Conservation (phyloP, 2,888 invertebrate species). For the Caenorhabditis sulstoni region DNA sequence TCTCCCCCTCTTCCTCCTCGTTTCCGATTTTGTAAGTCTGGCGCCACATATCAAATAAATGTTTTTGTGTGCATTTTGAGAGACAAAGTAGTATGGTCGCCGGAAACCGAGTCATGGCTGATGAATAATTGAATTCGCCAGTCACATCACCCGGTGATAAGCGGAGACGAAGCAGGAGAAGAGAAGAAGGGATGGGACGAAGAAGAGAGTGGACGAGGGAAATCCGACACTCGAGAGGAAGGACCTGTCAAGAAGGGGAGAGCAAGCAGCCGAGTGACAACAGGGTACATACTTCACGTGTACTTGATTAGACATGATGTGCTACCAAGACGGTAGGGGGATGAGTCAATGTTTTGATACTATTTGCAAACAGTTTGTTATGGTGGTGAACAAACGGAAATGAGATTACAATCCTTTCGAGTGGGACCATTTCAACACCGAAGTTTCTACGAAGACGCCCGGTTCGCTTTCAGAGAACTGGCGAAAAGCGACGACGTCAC, state of each 20-base stretch:
- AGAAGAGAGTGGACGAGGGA: conserved; percentile 4
- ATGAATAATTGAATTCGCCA: conserved; percentile 40
- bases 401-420: conserved; percentile 4
- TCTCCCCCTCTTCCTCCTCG: background rate
- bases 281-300: conserved; percentile 49
- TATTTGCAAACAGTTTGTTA: conserved; percentile 51
- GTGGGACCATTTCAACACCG: too few relatives aligned
- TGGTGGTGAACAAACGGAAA: conserved; percentile 39
- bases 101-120: conserved; percentile 31
- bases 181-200: conserved; percentile 6
- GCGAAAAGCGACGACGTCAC: too few relatives aligned
- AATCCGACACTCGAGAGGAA: background rate
- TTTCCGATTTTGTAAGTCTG: conserved; percentile 52
- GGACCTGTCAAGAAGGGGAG: conserved; percentile 32
- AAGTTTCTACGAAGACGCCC: too few relatives aligned
- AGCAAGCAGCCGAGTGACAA: conserved; percentile 46
- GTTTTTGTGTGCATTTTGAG: conserved; percentile 22
- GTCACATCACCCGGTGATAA: conserved; percentile 33
- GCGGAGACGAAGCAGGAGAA: conserved; percentile 1
- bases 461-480: too few relatives aligned
- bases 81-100: conserved; percentile 26
- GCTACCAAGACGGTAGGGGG: conserved; percentile 32
- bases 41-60: conserved; percentile 12
- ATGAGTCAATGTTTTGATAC: conserved; percentile 59
- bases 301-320: conserved; percentile 54